Percentiles rank a stretch among this genome's conserved stretches.
Conservation (phyloP, 2,888 invertebrate genomes). For the Drosophila formosana region DNA sequence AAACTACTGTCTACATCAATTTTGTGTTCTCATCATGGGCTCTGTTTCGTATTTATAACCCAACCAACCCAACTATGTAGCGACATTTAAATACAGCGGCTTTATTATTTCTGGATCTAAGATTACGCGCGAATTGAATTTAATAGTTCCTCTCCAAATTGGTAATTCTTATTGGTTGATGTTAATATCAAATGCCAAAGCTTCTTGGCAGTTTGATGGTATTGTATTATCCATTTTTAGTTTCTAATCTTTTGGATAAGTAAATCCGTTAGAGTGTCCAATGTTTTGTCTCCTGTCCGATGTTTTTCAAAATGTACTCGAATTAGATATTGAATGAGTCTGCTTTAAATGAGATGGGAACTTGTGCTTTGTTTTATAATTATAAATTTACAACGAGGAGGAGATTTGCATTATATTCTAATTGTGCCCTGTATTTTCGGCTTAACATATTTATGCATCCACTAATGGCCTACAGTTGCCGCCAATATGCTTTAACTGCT, state of each 20-base stretch:
- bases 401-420: neutral
- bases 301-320: neutral
- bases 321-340: neutral
- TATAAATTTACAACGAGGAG: neutral
- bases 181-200: neutral
- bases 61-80: constrained; percentile 47
- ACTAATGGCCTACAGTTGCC: no score
- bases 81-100: neutral
- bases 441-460: no score
- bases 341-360: neutral
- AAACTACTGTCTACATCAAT: constrained; percentile 29
- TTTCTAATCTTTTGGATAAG: neutral
- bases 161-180: constrained; percentile 2
- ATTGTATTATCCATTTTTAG: neutral
- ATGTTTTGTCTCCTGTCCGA: constrained; percentile 8
- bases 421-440: no score
- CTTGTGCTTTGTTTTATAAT: neutral
- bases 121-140: neutral
- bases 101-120: constrained; percentile 25
- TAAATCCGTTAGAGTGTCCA: neutral
- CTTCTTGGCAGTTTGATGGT: neutral
- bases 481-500: neutral
- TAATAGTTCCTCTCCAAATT: neutral
- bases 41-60: constrained; percentile 80
- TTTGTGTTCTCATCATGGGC: constrained; percentile 51